These are phyloP conservation scores for Epirrhoe alternata DNA, from an alignment of 2,888 invertebrate genomes.

Conservation along the genomic window DNA sequence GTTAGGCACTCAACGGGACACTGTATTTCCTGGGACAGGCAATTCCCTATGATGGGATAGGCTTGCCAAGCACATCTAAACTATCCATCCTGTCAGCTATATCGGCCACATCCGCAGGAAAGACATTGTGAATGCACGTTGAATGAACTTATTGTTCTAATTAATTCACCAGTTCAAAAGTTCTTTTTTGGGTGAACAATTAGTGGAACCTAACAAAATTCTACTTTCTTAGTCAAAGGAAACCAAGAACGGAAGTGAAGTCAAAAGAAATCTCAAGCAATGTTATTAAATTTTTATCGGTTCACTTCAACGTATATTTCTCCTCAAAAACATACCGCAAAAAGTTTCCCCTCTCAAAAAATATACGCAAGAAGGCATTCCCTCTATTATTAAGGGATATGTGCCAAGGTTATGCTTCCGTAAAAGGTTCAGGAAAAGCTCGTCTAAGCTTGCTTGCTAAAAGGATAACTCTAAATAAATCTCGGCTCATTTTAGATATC, in stretches of 20 bases:
- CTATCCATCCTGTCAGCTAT: no score
- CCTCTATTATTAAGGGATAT: constrained; percentile 31
- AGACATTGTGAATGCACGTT: no score
- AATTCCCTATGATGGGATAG: no score
- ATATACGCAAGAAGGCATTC: constrained; percentile 32
- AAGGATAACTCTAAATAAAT: constrained; percentile 24
- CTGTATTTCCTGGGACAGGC: no score
- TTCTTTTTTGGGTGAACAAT: no score
- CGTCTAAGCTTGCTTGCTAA: constrained; percentile 25
- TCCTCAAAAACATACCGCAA: constrained; percentile 8
- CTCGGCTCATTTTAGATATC: constrained; percentile 18
- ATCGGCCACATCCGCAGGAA: no score
- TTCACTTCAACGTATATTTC: not conserved
- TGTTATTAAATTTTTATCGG: not conserved
- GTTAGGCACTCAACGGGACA: no score
- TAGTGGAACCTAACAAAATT: no score
- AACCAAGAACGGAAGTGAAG: not conserved
- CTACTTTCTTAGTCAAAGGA: no score
- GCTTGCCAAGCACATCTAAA: no score
- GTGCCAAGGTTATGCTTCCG: constrained; percentile 31
- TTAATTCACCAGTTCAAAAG: no score
- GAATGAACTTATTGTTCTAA: no score
- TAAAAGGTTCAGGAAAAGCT: constrained; percentile 29
- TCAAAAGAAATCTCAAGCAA: not conserved
- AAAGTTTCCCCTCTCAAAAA: constrained; percentile 11